phyloP scores from a whole-genome alignment of 2,888 invertebrate genomes.

The Petrophora chlorosata region DNA sequence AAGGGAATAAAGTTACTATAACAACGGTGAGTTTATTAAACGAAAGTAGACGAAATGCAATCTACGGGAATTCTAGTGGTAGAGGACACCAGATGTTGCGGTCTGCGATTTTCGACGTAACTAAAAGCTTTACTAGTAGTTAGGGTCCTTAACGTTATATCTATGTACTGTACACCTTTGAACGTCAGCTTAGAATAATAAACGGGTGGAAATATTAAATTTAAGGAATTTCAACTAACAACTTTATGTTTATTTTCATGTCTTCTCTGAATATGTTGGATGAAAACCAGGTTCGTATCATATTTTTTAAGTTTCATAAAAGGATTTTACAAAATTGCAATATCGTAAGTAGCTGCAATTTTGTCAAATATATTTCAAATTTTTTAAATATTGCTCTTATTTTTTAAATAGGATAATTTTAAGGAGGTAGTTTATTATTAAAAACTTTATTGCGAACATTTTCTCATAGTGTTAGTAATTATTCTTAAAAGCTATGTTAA shows the following conservation, averaged over 20 bases:
- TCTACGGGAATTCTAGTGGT: conserved; percentile 65
- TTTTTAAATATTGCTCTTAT: too few species aligned
- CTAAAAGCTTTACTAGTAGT: conserved; percentile 71
- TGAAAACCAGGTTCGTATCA: conserved; percentile 25
- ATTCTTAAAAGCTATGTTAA: too few species aligned
- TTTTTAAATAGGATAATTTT: too few species aligned
- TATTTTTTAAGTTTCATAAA: too few species aligned
- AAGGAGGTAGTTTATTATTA: too few species aligned
- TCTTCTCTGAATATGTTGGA: conserved; percentile 2
- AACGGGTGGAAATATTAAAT: too few species aligned
- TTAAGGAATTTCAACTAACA: neutral
- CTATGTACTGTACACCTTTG: neutral
- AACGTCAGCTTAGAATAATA: too few species aligned
- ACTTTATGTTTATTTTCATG: conserved; percentile 24
- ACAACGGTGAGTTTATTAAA: conserved; percentile 19
- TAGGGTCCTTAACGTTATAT: conserved; percentile 38
- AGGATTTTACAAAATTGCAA: too few species aligned
- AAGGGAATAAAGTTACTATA: conserved; percentile 19
- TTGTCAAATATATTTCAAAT: too few species aligned
- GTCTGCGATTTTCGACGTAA: conserved; percentile 75
- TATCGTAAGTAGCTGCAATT: too few species aligned
- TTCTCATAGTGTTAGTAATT: too few species aligned
- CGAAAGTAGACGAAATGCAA: conserved; percentile 71
- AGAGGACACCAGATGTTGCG: conserved; percentile 75
- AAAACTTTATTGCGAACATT: too few species aligned